A percentile compares a stretch with the other conserved stretches of the same genome.
Evolutionary conservation across 2,888 invertebrate genomes (phyloP).

Genomic region (Volucella zonaria): DNA sequence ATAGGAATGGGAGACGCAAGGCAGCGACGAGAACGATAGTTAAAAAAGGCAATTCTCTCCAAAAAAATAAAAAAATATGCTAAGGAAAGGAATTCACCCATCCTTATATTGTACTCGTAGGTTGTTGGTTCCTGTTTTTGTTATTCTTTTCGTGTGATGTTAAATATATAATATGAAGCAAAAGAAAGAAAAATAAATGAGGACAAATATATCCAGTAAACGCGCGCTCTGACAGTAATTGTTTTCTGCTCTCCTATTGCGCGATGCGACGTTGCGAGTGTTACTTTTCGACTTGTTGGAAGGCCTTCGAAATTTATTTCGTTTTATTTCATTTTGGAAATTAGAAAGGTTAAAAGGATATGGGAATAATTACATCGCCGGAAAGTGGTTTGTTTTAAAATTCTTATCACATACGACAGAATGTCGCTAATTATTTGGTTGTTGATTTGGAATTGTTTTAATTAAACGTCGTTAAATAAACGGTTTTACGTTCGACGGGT

Average conservation of each 20-base stretch:
- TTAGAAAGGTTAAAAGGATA: too few species aligned
- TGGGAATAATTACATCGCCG: too few species aligned
- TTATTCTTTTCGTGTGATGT: slow-evolving; percentile 56
- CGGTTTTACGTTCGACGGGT: too few species aligned
- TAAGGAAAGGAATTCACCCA: neutral
- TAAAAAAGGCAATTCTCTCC: slow-evolving; percentile 25
- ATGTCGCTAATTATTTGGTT: too few species aligned
- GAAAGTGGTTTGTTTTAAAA: too few species aligned
- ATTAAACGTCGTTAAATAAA: too few species aligned
- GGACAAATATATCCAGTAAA: slow-evolving; percentile 43
- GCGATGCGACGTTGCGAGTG: slow-evolving; percentile 24
- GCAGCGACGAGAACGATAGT: too few species aligned
- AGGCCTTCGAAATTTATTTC: neutral
- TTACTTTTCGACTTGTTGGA: slow-evolving; percentile 21
- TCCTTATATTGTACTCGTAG: too few species aligned
- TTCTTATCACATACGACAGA: too few species aligned
- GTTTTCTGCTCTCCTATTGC: slow-evolving; percentile 33
- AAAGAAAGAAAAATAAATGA: slow-evolving; percentile 32
- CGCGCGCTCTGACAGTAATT: slow-evolving; percentile 62
- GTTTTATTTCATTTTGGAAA: too few species aligned
- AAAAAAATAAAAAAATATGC: slow-evolving; percentile 16
- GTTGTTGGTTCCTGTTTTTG: slow-evolving; percentile 55
- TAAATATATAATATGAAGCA: slow-evolving; percentile 52
- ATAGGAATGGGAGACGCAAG: too few species aligned
- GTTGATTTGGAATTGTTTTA: too few species aligned